Evolutionary conservation across 2,113 vertebrate species (phyloP).

Genomic region (Taurulus bubalis): DNA sequence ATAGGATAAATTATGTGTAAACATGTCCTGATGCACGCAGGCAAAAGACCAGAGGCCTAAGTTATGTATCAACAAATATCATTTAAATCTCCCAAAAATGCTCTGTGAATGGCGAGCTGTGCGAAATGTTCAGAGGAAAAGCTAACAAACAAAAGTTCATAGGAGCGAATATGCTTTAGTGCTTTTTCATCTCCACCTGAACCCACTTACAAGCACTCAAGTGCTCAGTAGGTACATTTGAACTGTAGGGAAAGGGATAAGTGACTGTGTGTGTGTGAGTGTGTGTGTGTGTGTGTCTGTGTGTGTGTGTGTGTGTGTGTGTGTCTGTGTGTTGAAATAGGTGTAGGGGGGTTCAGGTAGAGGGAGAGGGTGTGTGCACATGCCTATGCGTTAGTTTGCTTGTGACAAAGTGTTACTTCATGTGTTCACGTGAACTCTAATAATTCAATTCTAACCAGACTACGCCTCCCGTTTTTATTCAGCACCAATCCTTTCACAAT

Average conservation of each 20-base stretch:
- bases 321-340: neutral
- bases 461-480: neutral
- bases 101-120: neutral
- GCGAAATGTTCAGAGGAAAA: slow-evolving; percentile 5
- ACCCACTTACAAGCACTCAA: slow-evolving; percentile 43
- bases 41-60: neutral
- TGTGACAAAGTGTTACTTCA: neutral
- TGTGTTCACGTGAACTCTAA: neutral
- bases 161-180: slow-evolving; percentile 38
- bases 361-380: neutral
- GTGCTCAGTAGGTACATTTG: slow-evolving; percentile 31
- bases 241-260: neutral
- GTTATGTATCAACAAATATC: neutral
- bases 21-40: neutral
- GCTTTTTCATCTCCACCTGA: slow-evolving; percentile 38
- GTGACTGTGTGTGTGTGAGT: neutral
- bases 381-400: neutral
- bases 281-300: neutral
- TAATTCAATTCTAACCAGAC: neutral
- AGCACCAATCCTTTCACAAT: neutral
- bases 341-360: neutral
- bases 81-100: neutral
- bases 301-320: neutral
- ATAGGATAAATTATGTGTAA: neutral
- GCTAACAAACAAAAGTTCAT: slow-evolving; percentile 40